Base-by-base conservation (phyloP, 1,140 invertebrate species). In the Danaus melanippus region DNA sequence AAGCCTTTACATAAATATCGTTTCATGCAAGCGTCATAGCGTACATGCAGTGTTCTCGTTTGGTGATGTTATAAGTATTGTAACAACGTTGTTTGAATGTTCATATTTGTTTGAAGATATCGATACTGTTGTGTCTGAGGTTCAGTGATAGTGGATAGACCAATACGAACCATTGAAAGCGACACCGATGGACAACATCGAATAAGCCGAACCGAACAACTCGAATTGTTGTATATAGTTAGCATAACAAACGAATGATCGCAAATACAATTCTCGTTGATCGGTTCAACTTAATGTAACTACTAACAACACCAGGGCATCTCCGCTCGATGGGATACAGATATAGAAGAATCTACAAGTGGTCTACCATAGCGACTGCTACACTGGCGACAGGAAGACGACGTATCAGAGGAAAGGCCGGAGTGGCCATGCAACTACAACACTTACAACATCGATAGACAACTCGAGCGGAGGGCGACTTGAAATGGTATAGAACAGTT, bases 111-210 rank as follows among this genome's bases (percentile, higher is more conserved):
- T 46, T 51, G 45, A 56, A 55, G 53, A 52, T 43, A 47, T 63
- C 62, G 45, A 46, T 43, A 60, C 56, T 65, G 60, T 69, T 59
- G 74, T 84, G 78, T 76, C 62, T 70, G 56, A 68, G 64, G 67
- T 75, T 74, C 54, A 73, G 76, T 84, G 73, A 71, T 74, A 66
- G 74, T 83, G 76, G 70, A 72, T 78, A 79, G 73, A 84, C 80
- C 80, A 70, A 76, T 80, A 82, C 71, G 77, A 83, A 82, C 79
- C 79, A 83, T 73, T 78, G 71, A 84, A 86, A 86, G 84, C 84
- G 75, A 86, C 84, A 86, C 74, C 79, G 82, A 86, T 66, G 64
- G 67, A 86, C 84, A 86, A 86, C 84, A 86, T 79, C 79, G 73
- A 86, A 61, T 60, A 74, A 79, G 68, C 67, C 56, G 71, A 76